These are phyloP conservation scores for Ailuropoda melanoleuca DNA, from an alignment of 2,113 vertebrate genomes.

Conservation along the genomic window DNA sequence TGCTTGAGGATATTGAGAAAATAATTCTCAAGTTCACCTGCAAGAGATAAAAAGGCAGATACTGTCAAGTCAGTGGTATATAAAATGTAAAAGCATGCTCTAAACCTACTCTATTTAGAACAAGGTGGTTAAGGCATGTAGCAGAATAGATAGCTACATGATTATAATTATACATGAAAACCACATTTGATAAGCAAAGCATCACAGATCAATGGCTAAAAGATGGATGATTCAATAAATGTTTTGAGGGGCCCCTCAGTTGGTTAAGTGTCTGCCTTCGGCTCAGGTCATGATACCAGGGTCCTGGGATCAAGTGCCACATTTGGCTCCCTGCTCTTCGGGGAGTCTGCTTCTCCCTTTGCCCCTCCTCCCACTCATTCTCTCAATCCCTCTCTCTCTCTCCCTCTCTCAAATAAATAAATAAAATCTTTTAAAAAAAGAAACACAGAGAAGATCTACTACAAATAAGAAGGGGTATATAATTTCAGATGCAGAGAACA, in stretches of 20 bases:
- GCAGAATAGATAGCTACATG: background rate
- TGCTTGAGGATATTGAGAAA: conserved; percentile 15
- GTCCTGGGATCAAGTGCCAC: background rate
- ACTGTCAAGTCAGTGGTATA: background rate
- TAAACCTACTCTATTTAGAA: background rate
- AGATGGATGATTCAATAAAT: background rate
- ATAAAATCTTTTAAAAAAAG: background rate
- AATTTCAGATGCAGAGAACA: background rate
- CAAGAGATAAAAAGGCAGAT: background rate
- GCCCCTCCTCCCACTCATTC: background rate
- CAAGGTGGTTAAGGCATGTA: background rate
- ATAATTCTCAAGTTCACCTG: background rate
- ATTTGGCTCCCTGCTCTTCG: background rate
- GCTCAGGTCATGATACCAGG: background rate
- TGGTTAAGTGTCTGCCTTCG: background rate
- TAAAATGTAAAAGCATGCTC: background rate
- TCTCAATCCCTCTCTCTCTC: background rate
- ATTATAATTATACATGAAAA: background rate
- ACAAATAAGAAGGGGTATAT: background rate
- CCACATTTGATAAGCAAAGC: background rate
- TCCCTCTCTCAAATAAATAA: background rate
- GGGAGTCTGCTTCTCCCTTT: background rate
- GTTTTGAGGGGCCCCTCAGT: background rate
- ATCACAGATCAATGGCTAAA: background rate
- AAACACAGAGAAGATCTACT: background rate